phyloP scores from a whole-genome alignment of 2,888 invertebrate species.

The Drymonia ruficornis region DNA sequence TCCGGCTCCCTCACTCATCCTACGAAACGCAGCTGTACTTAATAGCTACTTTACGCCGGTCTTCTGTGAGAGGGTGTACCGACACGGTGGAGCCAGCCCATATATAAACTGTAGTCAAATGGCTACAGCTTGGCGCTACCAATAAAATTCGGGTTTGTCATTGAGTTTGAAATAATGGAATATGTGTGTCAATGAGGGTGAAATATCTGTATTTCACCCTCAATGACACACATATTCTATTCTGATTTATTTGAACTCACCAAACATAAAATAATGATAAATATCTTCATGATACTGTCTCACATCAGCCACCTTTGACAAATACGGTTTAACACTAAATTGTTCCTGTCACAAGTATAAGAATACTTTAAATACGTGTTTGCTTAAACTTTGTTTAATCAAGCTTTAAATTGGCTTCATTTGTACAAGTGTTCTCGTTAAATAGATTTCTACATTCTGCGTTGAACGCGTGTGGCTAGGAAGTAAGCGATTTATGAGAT shows the following conservation, averaged over 20 bases:
- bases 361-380: neutral
- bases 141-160: too few species aligned
- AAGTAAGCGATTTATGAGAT: neutral
- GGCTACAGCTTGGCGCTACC: too few species aligned
- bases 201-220: too few species aligned
- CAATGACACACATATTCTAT: too few species aligned
- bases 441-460: neutral
- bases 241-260: neutral
- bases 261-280: neutral
- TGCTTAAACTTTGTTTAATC: neutral
- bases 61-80: too few species aligned
- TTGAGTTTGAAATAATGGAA: too few species aligned
- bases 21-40: too few species aligned
- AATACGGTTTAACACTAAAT: neutral
- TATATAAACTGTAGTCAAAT: too few species aligned
- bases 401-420: constrained; percentile 4
- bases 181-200: too few species aligned
- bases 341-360: neutral
- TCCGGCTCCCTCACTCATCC: too few species aligned
- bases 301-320: neutral
- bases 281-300: neutral
- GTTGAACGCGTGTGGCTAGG: neutral
- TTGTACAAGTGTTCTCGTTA: constrained; percentile 1
- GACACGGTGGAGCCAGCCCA: too few species aligned
- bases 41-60: too few species aligned